A percentile compares a stretch with the other conserved stretches of the same genome.
These are phyloP conservation scores for Steatocranus sp. DNA, from an alignment of 2,797 vertebrate species.

Conservation along the genomic window DNA sequence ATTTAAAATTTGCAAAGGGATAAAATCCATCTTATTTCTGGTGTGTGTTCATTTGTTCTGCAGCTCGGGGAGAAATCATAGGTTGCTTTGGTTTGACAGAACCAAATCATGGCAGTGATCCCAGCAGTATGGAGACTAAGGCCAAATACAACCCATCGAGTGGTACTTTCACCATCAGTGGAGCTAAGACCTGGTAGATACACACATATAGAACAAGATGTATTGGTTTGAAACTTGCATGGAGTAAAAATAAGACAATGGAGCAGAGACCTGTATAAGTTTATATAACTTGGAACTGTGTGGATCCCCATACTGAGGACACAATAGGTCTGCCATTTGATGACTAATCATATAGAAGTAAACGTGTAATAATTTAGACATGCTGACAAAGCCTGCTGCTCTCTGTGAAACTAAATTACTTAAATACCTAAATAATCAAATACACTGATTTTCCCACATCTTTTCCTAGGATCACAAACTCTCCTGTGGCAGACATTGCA, in stretches of 20 bases:
- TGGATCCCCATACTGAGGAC: neutral
- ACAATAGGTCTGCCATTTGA: neutral
- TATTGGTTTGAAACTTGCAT: neutral
- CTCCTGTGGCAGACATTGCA: constrained; percentile 82
- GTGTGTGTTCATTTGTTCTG: neutral
- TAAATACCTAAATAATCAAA: neutral
- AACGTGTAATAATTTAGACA: neutral
- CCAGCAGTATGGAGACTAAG: constrained; percentile 84
- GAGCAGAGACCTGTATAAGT: neutral
- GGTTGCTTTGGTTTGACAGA: constrained; percentile 91
- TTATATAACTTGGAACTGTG: neutral
- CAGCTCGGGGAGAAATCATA: constrained; percentile 83
- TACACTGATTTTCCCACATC: neutral
- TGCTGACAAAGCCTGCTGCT: neutral
- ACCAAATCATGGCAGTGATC: constrained; percentile 89
- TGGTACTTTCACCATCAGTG: constrained; percentile 80
- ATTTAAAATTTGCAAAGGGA: neutral
- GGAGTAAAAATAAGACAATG: neutral
- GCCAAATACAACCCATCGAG: constrained; percentile 79
- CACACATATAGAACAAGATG: neutral
- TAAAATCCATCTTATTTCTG: neutral
- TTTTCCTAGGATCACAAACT: constrained; percentile 83
- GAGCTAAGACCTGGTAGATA: constrained; percentile 86
- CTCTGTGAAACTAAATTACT: neutral
- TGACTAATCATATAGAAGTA: neutral